These are phyloP conservation scores for Taphrorychus bicolor DNA, from an alignment of 2,888 invertebrate species.

Conservation along the genomic window DNA sequence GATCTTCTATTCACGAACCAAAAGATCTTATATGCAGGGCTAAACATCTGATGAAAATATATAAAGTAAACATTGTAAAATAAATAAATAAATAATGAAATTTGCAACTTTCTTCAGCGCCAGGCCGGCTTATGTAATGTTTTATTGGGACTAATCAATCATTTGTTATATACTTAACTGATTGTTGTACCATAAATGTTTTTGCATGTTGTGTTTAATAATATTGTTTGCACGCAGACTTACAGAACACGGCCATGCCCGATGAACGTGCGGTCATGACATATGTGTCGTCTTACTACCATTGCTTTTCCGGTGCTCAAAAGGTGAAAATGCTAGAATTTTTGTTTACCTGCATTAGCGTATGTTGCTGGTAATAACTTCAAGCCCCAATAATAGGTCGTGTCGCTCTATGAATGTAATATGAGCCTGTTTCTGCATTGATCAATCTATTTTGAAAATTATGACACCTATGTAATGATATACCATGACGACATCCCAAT, in stretches of 20 bases:
- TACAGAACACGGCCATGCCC: conserved; percentile 98
- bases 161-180: no score
- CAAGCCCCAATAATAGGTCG: not conserved
- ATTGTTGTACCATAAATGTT: conserved; percentile 5
- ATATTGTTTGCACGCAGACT: conserved; percentile 74
- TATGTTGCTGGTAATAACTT: conserved; percentile 6
- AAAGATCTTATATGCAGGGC: no score
- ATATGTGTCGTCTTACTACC: conserved; percentile 99
- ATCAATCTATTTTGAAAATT: not conserved
- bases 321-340: conserved; percentile 81
- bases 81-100: no score
- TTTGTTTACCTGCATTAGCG: conserved; percentile 47
- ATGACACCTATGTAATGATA: not conserved
- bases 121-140: no score
- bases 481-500: not conserved
- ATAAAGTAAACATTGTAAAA: no score
- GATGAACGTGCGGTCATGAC: conserved; percentile 99
- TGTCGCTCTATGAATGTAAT: not conserved
- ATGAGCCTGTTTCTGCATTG: not conserved
- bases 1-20: no score
- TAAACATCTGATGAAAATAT: no score
- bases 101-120: no score
- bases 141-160: no score
- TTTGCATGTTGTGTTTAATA: conserved; percentile 36
- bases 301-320: conserved; percentile 99